Evolutionary conservation across 1,140 invertebrate species (phyloP).

Genomic region (Eueides isabella): DNA sequence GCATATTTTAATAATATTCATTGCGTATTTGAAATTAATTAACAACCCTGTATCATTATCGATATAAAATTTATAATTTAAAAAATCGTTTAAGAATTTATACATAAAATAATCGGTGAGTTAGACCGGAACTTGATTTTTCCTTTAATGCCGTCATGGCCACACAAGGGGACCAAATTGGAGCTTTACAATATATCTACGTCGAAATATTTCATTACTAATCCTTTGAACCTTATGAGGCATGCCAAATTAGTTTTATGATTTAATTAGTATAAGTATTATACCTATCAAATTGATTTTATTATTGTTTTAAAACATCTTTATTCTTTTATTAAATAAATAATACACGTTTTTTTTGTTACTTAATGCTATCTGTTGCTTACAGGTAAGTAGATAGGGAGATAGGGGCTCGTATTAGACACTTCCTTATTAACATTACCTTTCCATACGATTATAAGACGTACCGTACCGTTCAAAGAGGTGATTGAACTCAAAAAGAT

Average conservation of each 20-base stretch:
- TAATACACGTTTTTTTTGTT: background rate
- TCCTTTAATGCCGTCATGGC: background rate
- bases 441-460: too few species aligned
- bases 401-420: too few species aligned
- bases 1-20: too few species aligned
- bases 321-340: background rate
- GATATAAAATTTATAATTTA: background rate
- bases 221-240: background rate
- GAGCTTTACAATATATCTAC: background rate
- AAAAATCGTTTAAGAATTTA: background rate
- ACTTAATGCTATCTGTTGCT: too few species aligned
- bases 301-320: background rate
- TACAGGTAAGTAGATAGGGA: too few species aligned
- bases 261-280: background rate
- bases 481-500: too few species aligned
- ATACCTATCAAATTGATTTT: background rate
- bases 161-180: background rate
- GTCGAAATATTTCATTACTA: background rate
- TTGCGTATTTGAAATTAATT: too few species aligned
- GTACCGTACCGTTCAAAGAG: too few species aligned
- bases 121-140: background rate
- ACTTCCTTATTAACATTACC: too few species aligned
- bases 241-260: slow-evolving; percentile 7
- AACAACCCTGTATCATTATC: background rate
- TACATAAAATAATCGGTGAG: background rate